A percentile compares a stretch with the other conserved stretches of the same genome.
Evolutionary conservation across 1,140 invertebrate genomes (phyloP).

Genomic region (Xylocopa sonorina): DNA sequence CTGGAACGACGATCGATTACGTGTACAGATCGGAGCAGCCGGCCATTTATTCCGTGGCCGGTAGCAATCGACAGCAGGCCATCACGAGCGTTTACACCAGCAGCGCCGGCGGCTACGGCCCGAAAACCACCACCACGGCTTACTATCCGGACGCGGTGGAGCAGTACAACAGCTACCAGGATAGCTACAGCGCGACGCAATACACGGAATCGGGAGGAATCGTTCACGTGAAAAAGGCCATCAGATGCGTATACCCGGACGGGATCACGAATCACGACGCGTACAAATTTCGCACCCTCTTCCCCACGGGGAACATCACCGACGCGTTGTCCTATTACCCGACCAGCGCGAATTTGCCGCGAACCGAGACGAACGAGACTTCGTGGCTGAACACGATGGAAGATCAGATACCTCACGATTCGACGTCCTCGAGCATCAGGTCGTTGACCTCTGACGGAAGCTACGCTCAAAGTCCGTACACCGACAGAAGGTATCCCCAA

Average conservation of each 20-base stretch:
- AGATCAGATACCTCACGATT: slow-evolving; percentile 83
- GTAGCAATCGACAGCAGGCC: slow-evolving; percentile 85
- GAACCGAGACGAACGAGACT: slow-evolving; percentile 83
- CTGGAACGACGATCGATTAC: slow-evolving; percentile 79
- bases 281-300: slow-evolving; percentile 87
- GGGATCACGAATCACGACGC: slow-evolving; percentile 85
- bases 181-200: slow-evolving; percentile 70
- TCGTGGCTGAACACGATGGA: slow-evolving; percentile 84
- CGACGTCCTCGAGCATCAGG: slow-evolving; percentile 83
- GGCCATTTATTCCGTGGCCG: slow-evolving; percentile 89
- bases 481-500: slow-evolving; percentile 82
- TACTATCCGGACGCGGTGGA: slow-evolving; percentile 87
- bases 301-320: slow-evolving; percentile 88
- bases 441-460: slow-evolving; percentile 84
- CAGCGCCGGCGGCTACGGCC: slow-evolving; percentile 83
- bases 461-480: slow-evolving; percentile 84
- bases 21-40: slow-evolving; percentile 85
- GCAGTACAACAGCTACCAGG: slow-evolving; percentile 84
- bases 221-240: slow-evolving; percentile 82
- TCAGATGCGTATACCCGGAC: slow-evolving; percentile 81
- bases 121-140: slow-evolving; percentile 82
- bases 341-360: slow-evolving; percentile 84
- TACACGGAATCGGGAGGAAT: slow-evolving; percentile 73
- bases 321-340: slow-evolving; percentile 90
- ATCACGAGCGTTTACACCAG: slow-evolving; percentile 88